Conservation (phyloP, 2,888 invertebrate species). For the Poecilobothrus nobilitatus region DNA sequence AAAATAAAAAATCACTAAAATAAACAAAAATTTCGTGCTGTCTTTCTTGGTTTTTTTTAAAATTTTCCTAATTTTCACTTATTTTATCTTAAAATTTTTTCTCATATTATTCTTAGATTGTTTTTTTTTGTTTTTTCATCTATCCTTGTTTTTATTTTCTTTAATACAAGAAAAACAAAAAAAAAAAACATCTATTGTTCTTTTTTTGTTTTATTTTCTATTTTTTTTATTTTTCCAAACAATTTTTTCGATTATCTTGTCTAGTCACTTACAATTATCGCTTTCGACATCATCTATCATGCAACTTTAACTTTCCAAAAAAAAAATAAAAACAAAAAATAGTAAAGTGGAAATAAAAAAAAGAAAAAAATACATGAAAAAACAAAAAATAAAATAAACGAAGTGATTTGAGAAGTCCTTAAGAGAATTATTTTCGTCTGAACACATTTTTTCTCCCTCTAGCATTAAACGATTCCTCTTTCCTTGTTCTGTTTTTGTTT, state of each 20-base stretch:
- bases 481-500: neutral
- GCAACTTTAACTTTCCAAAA: neutral
- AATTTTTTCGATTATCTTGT: constrained; percentile 5
- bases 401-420: constrained; percentile 6
- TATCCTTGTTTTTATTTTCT: neutral
- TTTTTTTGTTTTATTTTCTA: neutral
- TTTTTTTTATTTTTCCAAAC: neutral
- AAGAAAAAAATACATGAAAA: neutral
- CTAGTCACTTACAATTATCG: constrained; percentile 4
- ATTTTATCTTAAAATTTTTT: too few relatives aligned
- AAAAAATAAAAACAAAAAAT: neutral
- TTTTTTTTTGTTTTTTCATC: neutral
- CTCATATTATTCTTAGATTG: neutral
- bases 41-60: too few relatives aligned
- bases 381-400: neutral
- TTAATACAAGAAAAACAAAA: neutral
- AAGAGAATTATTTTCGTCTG: constrained; percentile 6
- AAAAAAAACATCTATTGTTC: neutral
- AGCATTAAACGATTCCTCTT: neutral
- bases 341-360: neutral
- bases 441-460: neutral
- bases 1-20: too few relatives aligned
- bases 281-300: constrained; percentile 4
- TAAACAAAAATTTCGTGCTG: too few relatives aligned
- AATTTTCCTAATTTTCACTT: too few relatives aligned